phyloP scores from a whole-genome alignment of 1,140 invertebrate species.

The Drosophila azteca region DNA sequence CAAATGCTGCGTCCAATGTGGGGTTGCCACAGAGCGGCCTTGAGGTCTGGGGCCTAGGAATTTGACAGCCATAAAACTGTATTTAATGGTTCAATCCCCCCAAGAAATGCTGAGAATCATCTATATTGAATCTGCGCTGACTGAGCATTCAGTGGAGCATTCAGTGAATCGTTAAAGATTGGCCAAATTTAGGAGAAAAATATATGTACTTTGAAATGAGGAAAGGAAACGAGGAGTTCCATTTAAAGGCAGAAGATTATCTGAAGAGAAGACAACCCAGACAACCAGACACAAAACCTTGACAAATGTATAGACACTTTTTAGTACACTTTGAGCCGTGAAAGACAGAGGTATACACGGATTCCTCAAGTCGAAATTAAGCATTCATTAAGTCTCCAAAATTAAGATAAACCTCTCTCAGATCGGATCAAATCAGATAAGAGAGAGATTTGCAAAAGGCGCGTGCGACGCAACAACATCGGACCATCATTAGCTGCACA shows the following conservation, averaged over 20 bases:
- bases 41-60: neutral
- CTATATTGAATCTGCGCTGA: slow-evolving; percentile 2
- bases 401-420: slow-evolving; percentile 10
- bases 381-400: slow-evolving; percentile 23
- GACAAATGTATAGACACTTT: no score
- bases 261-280: no score
- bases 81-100: slow-evolving; percentile 31
- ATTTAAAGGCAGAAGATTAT: no score
- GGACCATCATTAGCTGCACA: neutral
- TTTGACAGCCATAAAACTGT: neutral
- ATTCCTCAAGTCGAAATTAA: slow-evolving; percentile 16
- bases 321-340: no score
- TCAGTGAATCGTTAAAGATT: neutral
- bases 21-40: slow-evolving; percentile 12
- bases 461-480: slow-evolving; percentile 7
- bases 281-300: no score
- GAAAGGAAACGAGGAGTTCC: no score
- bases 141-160: slow-evolving; percentile 6
- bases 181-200: no score
- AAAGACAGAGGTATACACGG: neutral
- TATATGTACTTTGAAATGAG: no score
- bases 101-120: neutral
- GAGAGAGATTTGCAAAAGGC: slow-evolving; percentile 16
- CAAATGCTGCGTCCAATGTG: neutral
- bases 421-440: slow-evolving; percentile 39